Base-by-base conservation (phyloP, 2,113 vertebrate genomes). In the Struthio camelus region DNA sequence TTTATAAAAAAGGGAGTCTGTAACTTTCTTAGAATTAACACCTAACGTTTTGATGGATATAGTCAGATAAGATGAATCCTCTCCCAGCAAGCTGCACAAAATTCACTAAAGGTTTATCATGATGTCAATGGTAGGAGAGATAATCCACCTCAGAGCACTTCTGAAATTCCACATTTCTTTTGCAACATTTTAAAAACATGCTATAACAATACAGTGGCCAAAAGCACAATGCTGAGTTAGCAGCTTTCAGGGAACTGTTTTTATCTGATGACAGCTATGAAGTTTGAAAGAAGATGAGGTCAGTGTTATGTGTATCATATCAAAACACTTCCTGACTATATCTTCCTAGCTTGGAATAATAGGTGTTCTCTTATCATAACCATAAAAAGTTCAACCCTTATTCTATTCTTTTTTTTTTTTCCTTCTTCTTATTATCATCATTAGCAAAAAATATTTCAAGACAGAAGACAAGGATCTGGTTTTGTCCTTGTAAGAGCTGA, bases 251-350 rank as follows among this genome's bases (percentile, higher is more conserved):
- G 53, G 42, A 92, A 84, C 77, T 65, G 87, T 87, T 91, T 94
- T 81, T 85, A 61, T 94, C 84, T 91, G 91, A 87, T 92, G 93
- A 94, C 89, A 92, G 83, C 84, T 90, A 93, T 19, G 65, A 93
- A 95, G 90, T 90, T 93, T 84, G 90, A 95, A 94, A 85, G 87
- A 89, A 88, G 77, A 96, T 88, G 82, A 92, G 93, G 85, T 94
- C 80, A 84, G 83, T 84, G 51, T 69, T 90, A 84, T 78, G 46
- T 56, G 64, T 88, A 88, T 78, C 80, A 51, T 79, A 93, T 93
- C 67, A 86, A 93, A 97, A 88, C 46, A 64, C 24, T 83, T 96
- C 54, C 58, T 76, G 54, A 70, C 34, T 83, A 58, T 27, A 75
- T 48, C 19, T 38, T 75, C 85, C 59, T 92, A 8, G 90, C 80